Percentiles rank a stretch among this genome's conserved stretches.
Evolutionary conservation across 2,113 vertebrate genomes (phyloP).

Genomic region (Mustelus asterias): DNA sequence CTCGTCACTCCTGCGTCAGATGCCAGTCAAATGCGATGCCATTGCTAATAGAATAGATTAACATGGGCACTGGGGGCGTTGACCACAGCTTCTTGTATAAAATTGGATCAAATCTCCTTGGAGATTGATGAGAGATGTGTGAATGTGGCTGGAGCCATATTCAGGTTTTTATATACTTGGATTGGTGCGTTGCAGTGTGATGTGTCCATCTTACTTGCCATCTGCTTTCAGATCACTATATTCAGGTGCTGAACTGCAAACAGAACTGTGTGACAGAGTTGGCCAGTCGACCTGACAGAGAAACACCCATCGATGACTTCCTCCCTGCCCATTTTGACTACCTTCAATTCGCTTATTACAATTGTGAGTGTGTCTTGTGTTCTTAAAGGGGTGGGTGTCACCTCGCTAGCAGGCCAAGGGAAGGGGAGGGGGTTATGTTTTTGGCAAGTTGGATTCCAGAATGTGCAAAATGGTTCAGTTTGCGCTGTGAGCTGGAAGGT

Average conservation of each 20-base stretch:
- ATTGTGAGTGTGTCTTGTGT: conserved; percentile 64
- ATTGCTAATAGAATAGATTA: background rate
- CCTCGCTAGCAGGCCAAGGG: background rate
- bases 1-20: background rate
- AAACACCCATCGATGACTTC: conserved; percentile 85
- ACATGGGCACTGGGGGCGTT: background rate
- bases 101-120: background rate
- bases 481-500: background rate
- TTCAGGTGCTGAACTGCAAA: conserved; percentile 85
- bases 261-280: conserved; percentile 79
- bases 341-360: conserved; percentile 95
- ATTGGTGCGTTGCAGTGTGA: background rate
- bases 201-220: background rate
- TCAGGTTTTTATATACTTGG: background rate
- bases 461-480: background rate
- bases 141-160: background rate
- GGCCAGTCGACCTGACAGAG: conserved; percentile 63
- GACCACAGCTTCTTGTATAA: background rate
- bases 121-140: background rate
- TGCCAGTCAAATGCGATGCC: background rate
- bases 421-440: background rate
- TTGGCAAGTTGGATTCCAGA: background rate
- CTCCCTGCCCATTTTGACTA: conserved; percentile 88
- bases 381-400: background rate
- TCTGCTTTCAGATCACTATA: conserved; percentile 75